phyloP scores from a whole-genome alignment of 2,113 vertebrate species.

The Zosterops japonicus region DNA sequence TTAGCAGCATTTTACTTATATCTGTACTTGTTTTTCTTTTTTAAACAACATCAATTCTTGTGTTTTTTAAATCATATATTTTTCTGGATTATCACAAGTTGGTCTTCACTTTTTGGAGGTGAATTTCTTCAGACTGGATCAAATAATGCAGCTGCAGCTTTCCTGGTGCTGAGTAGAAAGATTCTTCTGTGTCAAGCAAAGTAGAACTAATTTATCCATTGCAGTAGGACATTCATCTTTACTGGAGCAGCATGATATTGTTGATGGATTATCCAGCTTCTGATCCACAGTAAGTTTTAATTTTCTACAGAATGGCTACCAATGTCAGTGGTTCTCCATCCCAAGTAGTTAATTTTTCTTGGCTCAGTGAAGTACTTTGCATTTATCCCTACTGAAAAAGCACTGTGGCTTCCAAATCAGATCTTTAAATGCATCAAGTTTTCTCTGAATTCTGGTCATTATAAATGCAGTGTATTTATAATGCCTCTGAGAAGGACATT shows the following conservation, averaged over 20 bases:
- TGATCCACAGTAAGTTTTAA: background rate
- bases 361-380: background rate
- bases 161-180: background rate
- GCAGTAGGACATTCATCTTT: background rate
- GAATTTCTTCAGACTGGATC: background rate
- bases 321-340: background rate
- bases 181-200: background rate
- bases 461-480: background rate
- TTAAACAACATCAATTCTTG: background rate
- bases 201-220: background rate
- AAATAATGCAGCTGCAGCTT: background rate
- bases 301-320: background rate
- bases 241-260: background rate
- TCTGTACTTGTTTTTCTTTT: background rate
- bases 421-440: background rate
- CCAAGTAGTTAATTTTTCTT: background rate
- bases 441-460: background rate
- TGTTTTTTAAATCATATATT: background rate
- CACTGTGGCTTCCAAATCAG: background rate
- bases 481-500: background rate
- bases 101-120: background rate
- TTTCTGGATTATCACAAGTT: background rate
- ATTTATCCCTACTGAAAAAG: background rate
- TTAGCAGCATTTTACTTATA: background rate
- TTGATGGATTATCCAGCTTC: slow-evolving; percentile 6